These are phyloP conservation scores for Phyllostomus hastatus DNA, from an alignment of 2,113 vertebrate species.

Conservation along the genomic window DNA sequence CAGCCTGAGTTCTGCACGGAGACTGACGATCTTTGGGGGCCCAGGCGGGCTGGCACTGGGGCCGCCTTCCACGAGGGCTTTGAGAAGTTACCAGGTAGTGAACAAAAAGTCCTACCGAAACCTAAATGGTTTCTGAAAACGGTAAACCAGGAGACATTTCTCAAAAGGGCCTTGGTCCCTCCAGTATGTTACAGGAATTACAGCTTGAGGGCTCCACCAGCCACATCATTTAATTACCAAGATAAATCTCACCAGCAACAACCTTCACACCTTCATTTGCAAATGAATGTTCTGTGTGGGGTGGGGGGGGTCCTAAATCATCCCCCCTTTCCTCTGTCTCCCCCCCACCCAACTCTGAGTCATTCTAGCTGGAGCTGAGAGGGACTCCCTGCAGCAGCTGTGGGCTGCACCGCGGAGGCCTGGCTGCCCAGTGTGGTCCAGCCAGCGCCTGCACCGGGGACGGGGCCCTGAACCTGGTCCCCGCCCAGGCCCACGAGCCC, in stretches of 20 bases:
- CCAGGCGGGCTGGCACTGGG: not conserved
- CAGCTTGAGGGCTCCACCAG: not conserved
- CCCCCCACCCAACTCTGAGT: not conserved
- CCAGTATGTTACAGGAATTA: conserved; percentile 23
- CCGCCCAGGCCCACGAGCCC: not conserved
- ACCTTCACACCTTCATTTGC: conserved; percentile 48
- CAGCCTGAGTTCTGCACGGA: not conserved
- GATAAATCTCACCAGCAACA: conserved; percentile 51
- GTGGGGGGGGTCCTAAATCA: conserved; percentile 35
- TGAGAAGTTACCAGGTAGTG: not conserved
- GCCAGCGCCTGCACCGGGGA: not conserved
- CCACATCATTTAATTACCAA: conserved; percentile 40
- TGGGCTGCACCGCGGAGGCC: not conserved
- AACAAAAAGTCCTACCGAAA: not conserved
- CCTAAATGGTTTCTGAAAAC: not conserved
- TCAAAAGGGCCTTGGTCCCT: not conserved
- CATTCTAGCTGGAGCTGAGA: not conserved
- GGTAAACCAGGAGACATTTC: not conserved
- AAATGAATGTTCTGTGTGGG: not conserved
- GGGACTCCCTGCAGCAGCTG: not conserved
- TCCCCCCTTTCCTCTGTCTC: not conserved
- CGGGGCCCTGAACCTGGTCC: not conserved
- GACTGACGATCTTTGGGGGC: not conserved
- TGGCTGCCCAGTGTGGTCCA: not conserved
- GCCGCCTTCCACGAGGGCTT: not conserved